Evolutionary conservation across 2,113 vertebrate species (phyloP).

Genomic region (Alosa alosa): DNA sequence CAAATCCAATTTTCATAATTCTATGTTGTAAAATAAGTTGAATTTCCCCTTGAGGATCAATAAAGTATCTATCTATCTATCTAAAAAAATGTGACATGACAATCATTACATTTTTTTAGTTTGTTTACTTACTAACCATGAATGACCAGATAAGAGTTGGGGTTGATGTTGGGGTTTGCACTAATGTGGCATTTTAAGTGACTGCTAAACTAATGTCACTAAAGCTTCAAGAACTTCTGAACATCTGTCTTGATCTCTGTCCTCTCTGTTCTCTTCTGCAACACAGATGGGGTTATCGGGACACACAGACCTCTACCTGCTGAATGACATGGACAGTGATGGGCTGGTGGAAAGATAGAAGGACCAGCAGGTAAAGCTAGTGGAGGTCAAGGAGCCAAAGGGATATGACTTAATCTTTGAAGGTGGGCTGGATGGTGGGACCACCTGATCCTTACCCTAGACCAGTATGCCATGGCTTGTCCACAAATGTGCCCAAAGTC

Average conservation of each 20-base stretch:
- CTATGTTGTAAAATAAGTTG: neutral
- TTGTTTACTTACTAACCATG: neutral
- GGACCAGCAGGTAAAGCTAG: neutral
- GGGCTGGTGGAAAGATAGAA: conserved; percentile 49
- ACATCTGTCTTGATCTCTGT: neutral
- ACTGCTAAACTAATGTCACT: too few species aligned
- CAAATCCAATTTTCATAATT: neutral
- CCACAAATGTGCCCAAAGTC: neutral
- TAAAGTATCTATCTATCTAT: too few species aligned
- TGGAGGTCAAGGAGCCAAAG: neutral
- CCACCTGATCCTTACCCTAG: neutral
- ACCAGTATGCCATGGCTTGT: neutral
- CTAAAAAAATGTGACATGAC: too few species aligned
- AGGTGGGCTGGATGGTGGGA: neutral
- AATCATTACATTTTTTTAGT: too few species aligned
- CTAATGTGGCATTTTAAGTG: neutral
- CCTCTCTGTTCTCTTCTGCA: conserved; percentile 37
- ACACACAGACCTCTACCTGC: conserved; percentile 79
- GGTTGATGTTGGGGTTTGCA: neutral
- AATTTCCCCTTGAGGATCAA: too few species aligned
- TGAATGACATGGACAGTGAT: conserved; percentile 73
- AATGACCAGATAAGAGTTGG: neutral
- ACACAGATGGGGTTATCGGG: conserved; percentile 72
- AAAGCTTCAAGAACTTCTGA: neutral
- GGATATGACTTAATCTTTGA: neutral